A percentile compares a stretch with the other conserved stretches of the same genome.
Evolutionary conservation across 2,113 vertebrate genomes (phyloP).

Genomic region (Rattus norvegicus): GRCr8 NC_086025.1:51843501-51844000

Average conservation of each 20-base stretch:
- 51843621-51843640: not conserved
- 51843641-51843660: not conserved
- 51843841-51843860: not conserved
- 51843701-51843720: not conserved
- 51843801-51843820: not conserved
- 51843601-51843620: not conserved
- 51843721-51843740: not conserved
- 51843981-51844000: not conserved
- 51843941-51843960: not conserved
- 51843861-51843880: not conserved
- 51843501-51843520: not conserved
- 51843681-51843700: not conserved
- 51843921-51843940: not conserved
- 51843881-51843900: not conserved
- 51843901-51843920: not conserved
- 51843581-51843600: not conserved
- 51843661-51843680: not conserved
- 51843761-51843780: not conserved
- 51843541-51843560: too few species aligned
- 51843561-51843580: too few species aligned
- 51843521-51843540: too few species aligned
- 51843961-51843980: not conserved
- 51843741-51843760: not conserved
- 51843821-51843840: not conserved
- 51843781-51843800: not conserved